phyloP scores from a whole-genome alignment of 2,797 vertebrate species.

The Cuniculus paca region DNA sequence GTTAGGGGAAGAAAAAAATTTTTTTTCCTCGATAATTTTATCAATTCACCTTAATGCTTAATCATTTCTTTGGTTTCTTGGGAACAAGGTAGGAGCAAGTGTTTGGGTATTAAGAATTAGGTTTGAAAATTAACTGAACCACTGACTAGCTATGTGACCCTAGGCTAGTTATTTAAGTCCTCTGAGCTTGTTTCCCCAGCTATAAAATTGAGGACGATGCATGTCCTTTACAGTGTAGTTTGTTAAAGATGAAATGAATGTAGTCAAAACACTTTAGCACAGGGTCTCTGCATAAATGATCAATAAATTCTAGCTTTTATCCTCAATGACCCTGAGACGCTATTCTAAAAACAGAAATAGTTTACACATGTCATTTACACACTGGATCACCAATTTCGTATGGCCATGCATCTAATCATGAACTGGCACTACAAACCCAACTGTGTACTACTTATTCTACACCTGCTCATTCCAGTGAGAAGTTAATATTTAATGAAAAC shows the following conservation, averaged over 20 bases:
- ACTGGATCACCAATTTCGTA: neutral
- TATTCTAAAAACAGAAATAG: neutral
- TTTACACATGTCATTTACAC: neutral
- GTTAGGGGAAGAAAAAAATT: neutral
- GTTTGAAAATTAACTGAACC: constrained; percentile 19
- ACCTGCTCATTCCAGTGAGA: neutral
- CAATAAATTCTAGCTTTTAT: neutral
- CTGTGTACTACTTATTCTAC: neutral
- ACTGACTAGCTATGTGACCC: neutral
- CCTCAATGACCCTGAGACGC: neutral
- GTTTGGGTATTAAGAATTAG: neutral
- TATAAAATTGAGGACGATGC: neutral
- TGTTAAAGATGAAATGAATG: neutral
- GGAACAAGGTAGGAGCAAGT: neutral
- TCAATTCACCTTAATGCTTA: constrained; percentile 45
- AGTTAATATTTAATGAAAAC: neutral
- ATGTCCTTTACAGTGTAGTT: neutral
- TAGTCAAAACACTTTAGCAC: neutral
- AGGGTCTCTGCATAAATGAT: neutral
- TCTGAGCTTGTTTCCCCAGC: neutral
- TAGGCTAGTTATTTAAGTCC: neutral
- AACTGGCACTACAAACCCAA: neutral
- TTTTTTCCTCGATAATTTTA: neutral
- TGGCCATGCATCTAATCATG: neutral
- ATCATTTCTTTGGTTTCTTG: constrained; percentile 39